Conservation (phyloP, 2,113 vertebrate genomes). For the Pan paniscus region DNA sequence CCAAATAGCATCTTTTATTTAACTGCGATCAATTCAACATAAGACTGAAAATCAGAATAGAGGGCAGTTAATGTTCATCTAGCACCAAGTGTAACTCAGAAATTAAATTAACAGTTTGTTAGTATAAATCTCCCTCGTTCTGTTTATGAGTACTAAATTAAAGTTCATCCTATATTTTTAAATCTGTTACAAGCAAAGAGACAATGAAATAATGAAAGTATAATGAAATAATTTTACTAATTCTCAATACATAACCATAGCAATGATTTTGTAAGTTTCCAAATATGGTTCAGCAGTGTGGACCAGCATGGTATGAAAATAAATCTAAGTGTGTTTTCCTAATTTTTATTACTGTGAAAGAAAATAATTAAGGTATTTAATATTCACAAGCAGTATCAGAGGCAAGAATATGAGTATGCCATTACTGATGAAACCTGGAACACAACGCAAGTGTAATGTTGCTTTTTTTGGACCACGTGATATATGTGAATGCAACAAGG, state of each 20-base stretch:
- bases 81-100: conserved; percentile 8
- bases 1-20: conserved; percentile 37
- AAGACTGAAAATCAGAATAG: neutral
- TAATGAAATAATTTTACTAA: conserved; percentile 19
- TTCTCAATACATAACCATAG: neutral
- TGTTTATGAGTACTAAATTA: conserved; percentile 11
- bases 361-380: conserved; percentile 36
- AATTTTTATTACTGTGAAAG: conserved; percentile 27
- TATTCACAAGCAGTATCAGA: neutral
- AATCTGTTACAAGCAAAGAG: neutral
- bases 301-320: neutral
- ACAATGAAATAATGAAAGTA: conserved; percentile 22
- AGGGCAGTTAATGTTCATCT: neutral
- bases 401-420: neutral
- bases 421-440: neutral
- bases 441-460: neutral
- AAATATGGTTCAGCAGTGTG: conserved; percentile 5
- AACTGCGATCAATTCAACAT: neutral
- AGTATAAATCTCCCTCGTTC: neutral
- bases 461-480: neutral
- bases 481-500: neutral
- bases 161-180: conserved; percentile 43
- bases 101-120: conserved; percentile 16
- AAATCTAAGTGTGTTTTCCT: neutral
- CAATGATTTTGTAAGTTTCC: neutral